Evolutionary conservation across 2,113 vertebrate species (phyloP).

Genomic region (Butastur rufipennis): DNA sequence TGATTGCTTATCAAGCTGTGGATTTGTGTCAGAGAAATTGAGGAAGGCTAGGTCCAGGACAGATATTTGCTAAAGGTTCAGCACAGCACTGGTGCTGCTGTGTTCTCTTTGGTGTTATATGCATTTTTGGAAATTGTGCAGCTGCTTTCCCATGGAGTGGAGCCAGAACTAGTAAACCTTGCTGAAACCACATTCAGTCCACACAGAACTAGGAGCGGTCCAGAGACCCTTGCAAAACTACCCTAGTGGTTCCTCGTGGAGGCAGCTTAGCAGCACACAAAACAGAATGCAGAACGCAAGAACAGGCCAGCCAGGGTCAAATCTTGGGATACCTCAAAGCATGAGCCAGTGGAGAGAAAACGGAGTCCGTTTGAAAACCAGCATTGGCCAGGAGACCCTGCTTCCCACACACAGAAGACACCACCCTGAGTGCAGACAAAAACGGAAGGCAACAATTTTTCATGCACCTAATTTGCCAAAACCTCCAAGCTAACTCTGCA

Average conservation of each 20-base stretch:
- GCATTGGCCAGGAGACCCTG: not conserved
- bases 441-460: not conserved
- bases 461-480: not conserved
- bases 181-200: not conserved
- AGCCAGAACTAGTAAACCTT: not conserved
- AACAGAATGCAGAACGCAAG: not conserved
- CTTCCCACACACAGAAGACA: no score
- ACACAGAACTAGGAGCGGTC: not conserved
- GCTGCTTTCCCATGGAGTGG: not conserved
- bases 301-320: not conserved
- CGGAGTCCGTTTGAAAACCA: not conserved
- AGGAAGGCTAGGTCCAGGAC: not conserved
- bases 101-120: not conserved
- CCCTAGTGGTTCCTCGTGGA: rapidly evolving
- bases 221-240: not conserved
- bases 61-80: not conserved
- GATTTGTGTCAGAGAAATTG: not conserved
- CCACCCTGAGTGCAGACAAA: not conserved
- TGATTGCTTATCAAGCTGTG: not conserved
- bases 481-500: not conserved
- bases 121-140: not conserved
- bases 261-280: not conserved
- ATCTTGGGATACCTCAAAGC: not conserved
- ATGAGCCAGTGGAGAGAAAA: not conserved
- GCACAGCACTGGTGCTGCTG: not conserved